A percentile compares a stretch with the other conserved stretches of the same genome.
These are phyloP conservation scores for Seira ritae DNA, from an alignment of 2,888 invertebrate species.

Conservation along the genomic window DNA sequence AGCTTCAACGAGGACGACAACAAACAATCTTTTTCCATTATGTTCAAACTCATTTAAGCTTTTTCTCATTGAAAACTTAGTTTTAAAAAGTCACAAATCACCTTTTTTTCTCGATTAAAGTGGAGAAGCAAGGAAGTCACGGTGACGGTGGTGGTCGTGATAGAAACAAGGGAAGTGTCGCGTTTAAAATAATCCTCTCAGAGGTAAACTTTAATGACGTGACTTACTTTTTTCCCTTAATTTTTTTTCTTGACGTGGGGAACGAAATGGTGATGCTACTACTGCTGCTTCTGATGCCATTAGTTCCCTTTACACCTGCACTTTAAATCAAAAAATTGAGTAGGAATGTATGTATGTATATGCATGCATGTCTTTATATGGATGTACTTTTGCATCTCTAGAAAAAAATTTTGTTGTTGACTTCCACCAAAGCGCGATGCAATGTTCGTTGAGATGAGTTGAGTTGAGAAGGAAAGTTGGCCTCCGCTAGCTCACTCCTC, in stretches of 20 bases:
- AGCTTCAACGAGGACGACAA: background rate
- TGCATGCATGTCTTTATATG: too few species aligned
- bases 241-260: background rate
- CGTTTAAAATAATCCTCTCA: slow-evolving; percentile 32
- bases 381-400: too few species aligned
- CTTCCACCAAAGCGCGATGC: too few species aligned
- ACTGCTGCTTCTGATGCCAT: too few species aligned
- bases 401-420: too few species aligned
- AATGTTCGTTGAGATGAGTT: too few species aligned
- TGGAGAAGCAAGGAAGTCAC: background rate
- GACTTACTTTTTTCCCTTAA: slow-evolving; percentile 10
- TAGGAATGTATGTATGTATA: background rate
- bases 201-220: slow-evolving; percentile 31
- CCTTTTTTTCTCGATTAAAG: slow-evolving; percentile 21
- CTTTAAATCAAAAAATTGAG: background rate
- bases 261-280: too few species aligned
- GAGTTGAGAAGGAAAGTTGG: too few species aligned
- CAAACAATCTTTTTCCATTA: slow-evolving; percentile 5
- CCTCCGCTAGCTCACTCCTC: background rate
- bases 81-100: slow-evolving; percentile 25
- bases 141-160: background rate
- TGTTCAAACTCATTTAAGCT: slow-evolving; percentile 14
- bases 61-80: slow-evolving; percentile 13
- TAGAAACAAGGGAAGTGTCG: slow-evolving; percentile 1
- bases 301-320: background rate